Evolutionary conservation across 2,797 vertebrate genomes (phyloP), one percentile per base, ranked within the genome.

Genomic region (Peromyscus aztecus): DNA sequence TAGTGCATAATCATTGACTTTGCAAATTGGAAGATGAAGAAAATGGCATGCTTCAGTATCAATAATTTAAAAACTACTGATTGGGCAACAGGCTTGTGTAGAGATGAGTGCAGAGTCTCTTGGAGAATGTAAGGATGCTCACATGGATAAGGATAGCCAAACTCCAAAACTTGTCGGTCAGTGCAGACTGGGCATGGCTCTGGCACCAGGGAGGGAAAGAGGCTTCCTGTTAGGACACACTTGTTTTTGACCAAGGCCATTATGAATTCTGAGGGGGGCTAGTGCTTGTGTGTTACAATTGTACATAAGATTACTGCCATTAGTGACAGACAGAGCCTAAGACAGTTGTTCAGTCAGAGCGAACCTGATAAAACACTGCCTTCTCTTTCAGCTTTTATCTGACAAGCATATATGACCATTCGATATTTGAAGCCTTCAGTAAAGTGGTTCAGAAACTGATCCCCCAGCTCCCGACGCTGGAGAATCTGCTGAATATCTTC

Each of bases 401-500:
- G 98, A 99, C 99, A 96, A 99, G 99, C 97, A 99, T 99, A 98
- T 99, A 99, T 65, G 99, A 99, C 98, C 99, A 99, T 98, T 99
- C 99, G 96, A 99, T 99, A 98, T 99, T 99, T 98, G 99, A 99
- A 99, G 99, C 99, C 31, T 99, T 99, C 99, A 99, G 99, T 98
- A 99, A 99, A 98, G 99, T 99, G 98, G 99, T 99, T 95, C 99
- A 99, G 98, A 99, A 99, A 98, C 99, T 99, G 97, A 99, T 99
- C 98, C 99, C 99, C 96, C 99, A 99, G 98, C 99, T 99, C 90
- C 99, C 99, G 91, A 99, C 99, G 29, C 98, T 99, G 98, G 99
- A 99, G 98, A 99, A 99, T 96, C 99, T 99, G 96, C 99, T 99
- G 96, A 99, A 99, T 99, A 99, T 99, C 98, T 99, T 99, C 98